Base-by-base conservation (phyloP, 2,888 invertebrate genomes). In the Melangyna quadrimaculata region DNA sequence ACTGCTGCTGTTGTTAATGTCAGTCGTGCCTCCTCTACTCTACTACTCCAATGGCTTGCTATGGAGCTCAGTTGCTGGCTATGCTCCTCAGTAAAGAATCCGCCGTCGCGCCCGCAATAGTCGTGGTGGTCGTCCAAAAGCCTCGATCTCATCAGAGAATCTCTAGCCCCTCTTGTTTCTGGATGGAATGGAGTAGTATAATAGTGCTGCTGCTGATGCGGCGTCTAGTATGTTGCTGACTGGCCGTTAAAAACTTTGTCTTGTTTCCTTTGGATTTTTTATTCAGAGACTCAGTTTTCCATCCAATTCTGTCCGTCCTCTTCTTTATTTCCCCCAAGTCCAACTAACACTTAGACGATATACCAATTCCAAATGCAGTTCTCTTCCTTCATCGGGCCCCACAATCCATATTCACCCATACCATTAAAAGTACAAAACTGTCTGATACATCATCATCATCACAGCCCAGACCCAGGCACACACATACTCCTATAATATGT, bases 11-110 rank as follows among this genome's bases (percentile, higher is more conserved):
- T 77, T 87, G 69, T 67, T 79, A 72, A 74, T 71, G 79, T 84
- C 86, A 86, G 86, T 86, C 81, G 86, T 86, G 86, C 81, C 86
- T 86, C 81, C 86, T 86, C 81, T 77, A 81, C 73, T 78, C 81
- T 86, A 81, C 81, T 86, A 81, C 81, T 86, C 81, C 86, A 81
- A 86, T 78, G 80, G 80, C 53, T 80, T 51, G 67, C 32, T 71
- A 69, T 80, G 70, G 84, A 81, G 86, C 72, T 78, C 73, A 74
- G 86, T 78, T 86, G 81, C 69, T 78, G 81, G 61, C 73, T 78
- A 65, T 81, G 73, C 71, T 87, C 79, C 72, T 73, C 78, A 24
- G 22, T 67, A n/a, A 51, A 67, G 67, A 69, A 55, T 61, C 53
- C 71, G 53, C 48, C 78, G 71, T 80, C 79, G 80, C 80, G 75